Evolutionary conservation across 2,888 invertebrate species (phyloP).

Genomic region (Dascillus cervinus): DNA sequence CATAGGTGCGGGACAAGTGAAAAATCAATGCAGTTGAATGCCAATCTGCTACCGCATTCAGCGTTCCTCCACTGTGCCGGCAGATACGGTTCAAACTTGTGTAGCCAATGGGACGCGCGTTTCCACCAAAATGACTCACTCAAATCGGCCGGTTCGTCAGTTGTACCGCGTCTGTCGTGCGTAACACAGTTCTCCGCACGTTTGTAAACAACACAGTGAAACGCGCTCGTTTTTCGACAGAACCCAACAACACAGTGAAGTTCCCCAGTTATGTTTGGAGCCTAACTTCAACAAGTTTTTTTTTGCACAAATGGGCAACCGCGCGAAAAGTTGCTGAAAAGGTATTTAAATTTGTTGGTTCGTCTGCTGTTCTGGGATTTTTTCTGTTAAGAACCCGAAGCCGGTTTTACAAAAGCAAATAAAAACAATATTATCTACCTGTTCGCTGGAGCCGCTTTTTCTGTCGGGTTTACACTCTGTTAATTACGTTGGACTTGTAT

Average conservation of each 20-base stretch:
- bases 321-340: too few species aligned
- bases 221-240: too few species aligned
- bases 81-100: conserved; percentile 4
- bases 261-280: too few species aligned
- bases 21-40: too few species aligned
- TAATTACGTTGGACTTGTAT: too few species aligned
- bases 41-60: conserved; percentile 5
- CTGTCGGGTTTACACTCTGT: too few species aligned
- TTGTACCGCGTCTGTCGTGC: background rate
- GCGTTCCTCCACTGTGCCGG: conserved; percentile 1
- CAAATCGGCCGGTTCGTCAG: conserved; percentile 5
- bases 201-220: too few species aligned
- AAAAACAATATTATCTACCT: too few species aligned
- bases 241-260: too few species aligned
- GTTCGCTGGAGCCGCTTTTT: background rate
- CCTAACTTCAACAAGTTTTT: too few species aligned
- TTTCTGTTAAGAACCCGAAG: conserved; percentile 3
- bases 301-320: too few species aligned
- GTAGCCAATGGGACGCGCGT: conserved; percentile 9
- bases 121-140: conserved; percentile 12
- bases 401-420: conserved; percentile 9
- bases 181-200: background rate
- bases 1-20: too few species aligned
- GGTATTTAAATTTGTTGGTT: background rate
- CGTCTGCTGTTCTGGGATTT: background rate